Percentiles rank a stretch among this genome's conserved stretches.
Conservation (phyloP, 2,888 invertebrate species). For the Brassicogethes aeneus region DNA sequence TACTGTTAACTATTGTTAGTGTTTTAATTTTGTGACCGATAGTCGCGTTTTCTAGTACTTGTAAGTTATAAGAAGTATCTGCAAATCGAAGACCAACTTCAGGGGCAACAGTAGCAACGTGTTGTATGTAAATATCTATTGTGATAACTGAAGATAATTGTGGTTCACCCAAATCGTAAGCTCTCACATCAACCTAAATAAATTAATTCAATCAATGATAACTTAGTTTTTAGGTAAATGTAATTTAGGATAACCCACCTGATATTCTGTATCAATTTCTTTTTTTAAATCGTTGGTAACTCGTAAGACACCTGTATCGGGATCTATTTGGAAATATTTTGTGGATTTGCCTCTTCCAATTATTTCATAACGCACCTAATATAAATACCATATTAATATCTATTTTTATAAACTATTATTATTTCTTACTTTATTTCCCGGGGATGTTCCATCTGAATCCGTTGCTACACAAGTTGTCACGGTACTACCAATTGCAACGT, state of each 20-base stretch:
- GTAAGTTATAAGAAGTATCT: slow-evolving; percentile 76
- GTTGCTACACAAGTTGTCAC: slow-evolving; percentile 71
- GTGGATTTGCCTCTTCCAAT: slow-evolving; percentile 73
- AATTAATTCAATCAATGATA: slow-evolving; percentile 1
- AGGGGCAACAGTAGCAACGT: slow-evolving; percentile 55
- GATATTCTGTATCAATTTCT: slow-evolving; percentile 80
- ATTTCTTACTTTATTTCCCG: slow-evolving; percentile 69
- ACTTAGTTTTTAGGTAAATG: not conserved
- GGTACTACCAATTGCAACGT: slow-evolving; percentile 70
- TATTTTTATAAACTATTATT: no score
- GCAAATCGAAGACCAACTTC: slow-evolving; percentile 80
- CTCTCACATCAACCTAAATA: slow-evolving; percentile 68
- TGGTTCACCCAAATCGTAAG: slow-evolving; percentile 79
- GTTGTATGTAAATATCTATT: slow-evolving; percentile 74
- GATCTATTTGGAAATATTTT: slow-evolving; percentile 82
- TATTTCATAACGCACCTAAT: slow-evolving; percentile 60
- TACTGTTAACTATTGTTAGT: slow-evolving; percentile 65
- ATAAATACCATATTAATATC: no score
- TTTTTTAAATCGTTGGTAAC: slow-evolving; percentile 78
- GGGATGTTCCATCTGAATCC: slow-evolving; percentile 78
- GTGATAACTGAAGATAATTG: slow-evolving; percentile 74
- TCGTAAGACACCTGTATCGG: slow-evolving; percentile 70
- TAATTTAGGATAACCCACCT: no score
- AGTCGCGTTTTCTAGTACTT: slow-evolving; percentile 68
- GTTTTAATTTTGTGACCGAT: slow-evolving; percentile 59